These are phyloP conservation scores for Gallinago stenura DNA, from an alignment of 2,797 vertebrate species.

Conservation along the genomic window DNA sequence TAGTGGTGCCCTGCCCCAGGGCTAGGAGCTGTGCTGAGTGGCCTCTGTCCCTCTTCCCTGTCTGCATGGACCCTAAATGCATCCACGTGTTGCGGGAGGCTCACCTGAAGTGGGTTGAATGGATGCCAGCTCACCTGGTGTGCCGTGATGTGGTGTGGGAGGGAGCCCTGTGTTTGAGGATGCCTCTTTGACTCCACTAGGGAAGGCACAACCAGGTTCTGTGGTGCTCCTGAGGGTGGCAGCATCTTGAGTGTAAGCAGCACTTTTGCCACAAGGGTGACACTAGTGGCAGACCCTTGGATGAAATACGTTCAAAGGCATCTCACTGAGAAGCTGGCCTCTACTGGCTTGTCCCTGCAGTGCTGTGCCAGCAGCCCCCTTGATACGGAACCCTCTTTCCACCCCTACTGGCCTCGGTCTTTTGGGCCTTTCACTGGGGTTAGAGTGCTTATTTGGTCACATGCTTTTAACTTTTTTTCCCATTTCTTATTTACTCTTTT, in stretches of 20 bases:
- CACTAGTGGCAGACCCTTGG: background rate
- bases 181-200: background rate
- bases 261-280: background rate
- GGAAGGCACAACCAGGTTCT: background rate
- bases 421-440: background rate
- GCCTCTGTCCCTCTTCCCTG: background rate
- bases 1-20: background rate
- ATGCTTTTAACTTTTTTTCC: background rate
- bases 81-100: background rate
- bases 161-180: background rate
- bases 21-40: background rate
- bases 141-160: background rate
- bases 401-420: background rate
- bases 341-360: background rate
- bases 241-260: background rate
- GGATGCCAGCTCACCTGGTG: background rate
- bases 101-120: background rate
- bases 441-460: background rate
- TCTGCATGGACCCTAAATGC: background rate
- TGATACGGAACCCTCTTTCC: background rate
- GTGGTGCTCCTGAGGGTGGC: background rate
- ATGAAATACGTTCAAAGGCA: background rate
- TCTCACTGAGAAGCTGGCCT: background rate
- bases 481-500: background rate
- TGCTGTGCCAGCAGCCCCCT: background rate